phyloP scores from a whole-genome alignment of 1,140 invertebrate species.

The Plutomurus gul region DNA sequence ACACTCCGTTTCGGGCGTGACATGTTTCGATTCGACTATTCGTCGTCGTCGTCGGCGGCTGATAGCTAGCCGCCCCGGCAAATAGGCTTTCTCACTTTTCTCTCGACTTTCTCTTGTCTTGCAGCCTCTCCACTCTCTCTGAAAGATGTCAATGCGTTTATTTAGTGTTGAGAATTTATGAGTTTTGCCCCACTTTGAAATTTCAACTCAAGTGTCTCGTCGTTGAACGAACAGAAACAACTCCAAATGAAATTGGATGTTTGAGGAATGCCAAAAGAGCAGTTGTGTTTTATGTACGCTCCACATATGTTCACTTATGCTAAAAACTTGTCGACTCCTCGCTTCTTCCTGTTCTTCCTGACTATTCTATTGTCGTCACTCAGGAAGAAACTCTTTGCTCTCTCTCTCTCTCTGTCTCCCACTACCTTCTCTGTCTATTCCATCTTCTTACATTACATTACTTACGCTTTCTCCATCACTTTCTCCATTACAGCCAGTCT shows the following conservation, averaged over 20 bases:
- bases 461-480: too few species aligned
- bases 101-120: background rate
- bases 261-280: slow-evolving; percentile 28
- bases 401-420: background rate
- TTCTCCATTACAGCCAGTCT: too few species aligned
- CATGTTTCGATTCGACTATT: background rate
- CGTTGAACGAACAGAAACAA: background rate
- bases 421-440: too few species aligned
- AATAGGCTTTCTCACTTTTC: background rate
- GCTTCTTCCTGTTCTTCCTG: background rate
- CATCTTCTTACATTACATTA: too few species aligned
- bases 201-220: background rate
- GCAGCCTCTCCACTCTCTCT: background rate
- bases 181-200: slow-evolving; percentile 29
- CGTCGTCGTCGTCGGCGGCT: background rate
- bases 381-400: background rate
- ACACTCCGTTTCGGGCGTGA: background rate
- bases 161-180: slow-evolving; percentile 29
- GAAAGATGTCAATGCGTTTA: slow-evolving; percentile 6
- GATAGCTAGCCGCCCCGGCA: background rate
- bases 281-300: slow-evolving; percentile 23
- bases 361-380: background rate
- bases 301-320: slow-evolving; percentile 28
- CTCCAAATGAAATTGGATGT: slow-evolving; percentile 24
- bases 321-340: background rate